phyloP scores from a whole-genome alignment of 2,113 vertebrate genomes.

The Setophaga kirtlandii region DNA sequence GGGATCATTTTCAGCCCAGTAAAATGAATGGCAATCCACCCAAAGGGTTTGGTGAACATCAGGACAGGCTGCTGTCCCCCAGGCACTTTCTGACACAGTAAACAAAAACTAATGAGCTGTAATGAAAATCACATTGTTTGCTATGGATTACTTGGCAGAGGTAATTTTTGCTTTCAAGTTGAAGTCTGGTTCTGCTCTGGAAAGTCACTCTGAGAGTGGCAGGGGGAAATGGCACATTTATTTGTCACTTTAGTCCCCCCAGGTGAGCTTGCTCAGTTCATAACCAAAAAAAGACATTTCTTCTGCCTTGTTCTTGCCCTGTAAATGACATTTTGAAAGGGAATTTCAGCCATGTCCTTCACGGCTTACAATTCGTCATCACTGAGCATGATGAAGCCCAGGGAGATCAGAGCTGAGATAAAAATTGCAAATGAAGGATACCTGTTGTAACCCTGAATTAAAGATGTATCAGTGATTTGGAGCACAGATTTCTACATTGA shows the following conservation, averaged over 20 bases:
- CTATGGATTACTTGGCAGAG: background rate
- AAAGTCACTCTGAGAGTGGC: background rate
- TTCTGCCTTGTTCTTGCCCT: background rate
- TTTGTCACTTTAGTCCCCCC: background rate
- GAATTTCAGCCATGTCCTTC: background rate
- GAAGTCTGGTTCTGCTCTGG: background rate
- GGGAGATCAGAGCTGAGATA: background rate
- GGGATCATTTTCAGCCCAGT: background rate
- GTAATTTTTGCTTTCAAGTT: background rate
- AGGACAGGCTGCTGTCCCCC: background rate
- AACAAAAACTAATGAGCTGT: constrained; percentile 3
- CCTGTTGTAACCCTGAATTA: background rate
- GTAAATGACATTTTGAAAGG: background rate
- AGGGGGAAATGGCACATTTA: background rate
- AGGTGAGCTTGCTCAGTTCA: background rate
- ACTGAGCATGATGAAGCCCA: background rate
- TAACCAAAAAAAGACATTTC: background rate
- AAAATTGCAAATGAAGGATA: background rate
- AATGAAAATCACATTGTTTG: background rate
- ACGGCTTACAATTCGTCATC: background rate
- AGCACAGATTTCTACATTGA: background rate
- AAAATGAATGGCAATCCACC: background rate
- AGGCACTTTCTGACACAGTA: background rate
- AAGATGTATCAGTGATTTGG: background rate
- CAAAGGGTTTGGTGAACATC: background rate